Percentiles rank a stretch among this genome's conserved stretches.
phyloP scores from a whole-genome alignment of 2,113 vertebrate genomes.

The Potamarius usumacintae region DNA sequence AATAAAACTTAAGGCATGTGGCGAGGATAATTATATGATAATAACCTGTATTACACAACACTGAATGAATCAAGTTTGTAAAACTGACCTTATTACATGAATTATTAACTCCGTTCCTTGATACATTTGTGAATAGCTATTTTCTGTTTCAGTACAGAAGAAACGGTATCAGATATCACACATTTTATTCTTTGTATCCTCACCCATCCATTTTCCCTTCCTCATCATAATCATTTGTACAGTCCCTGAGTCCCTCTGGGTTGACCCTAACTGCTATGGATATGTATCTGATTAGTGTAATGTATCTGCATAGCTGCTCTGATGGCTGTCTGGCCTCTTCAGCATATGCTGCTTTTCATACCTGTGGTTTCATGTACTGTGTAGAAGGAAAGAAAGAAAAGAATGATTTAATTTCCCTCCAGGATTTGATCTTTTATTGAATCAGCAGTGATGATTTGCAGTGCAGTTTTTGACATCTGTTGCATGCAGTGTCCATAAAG shows the following conservation, averaged over 20 bases:
- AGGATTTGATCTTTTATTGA: background rate
- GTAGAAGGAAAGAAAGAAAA: background rate
- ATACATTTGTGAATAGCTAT: background rate
- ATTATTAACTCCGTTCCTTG: background rate
- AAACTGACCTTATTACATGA: background rate
- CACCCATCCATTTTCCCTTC: background rate
- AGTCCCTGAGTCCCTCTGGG: background rate
- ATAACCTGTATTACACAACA: background rate
- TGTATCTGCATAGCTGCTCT: background rate
- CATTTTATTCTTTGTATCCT: background rate
- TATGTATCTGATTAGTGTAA: constrained; percentile 19
- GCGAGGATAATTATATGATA: background rate
- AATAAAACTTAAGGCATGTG: background rate
- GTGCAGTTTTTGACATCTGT: background rate
- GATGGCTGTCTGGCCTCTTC: background rate
- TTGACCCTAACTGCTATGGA: background rate
- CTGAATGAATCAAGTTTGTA: background rate
- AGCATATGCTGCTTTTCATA: background rate
- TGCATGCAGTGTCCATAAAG: background rate
- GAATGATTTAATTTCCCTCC: background rate
- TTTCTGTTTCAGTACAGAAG: background rate
- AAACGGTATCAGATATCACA: background rate
- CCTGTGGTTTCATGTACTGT: background rate
- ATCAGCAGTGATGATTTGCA: background rate
- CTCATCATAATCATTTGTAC: background rate